Conservation (phyloP, 2,888 invertebrate genomes). For the Catocala nupta region DNA sequence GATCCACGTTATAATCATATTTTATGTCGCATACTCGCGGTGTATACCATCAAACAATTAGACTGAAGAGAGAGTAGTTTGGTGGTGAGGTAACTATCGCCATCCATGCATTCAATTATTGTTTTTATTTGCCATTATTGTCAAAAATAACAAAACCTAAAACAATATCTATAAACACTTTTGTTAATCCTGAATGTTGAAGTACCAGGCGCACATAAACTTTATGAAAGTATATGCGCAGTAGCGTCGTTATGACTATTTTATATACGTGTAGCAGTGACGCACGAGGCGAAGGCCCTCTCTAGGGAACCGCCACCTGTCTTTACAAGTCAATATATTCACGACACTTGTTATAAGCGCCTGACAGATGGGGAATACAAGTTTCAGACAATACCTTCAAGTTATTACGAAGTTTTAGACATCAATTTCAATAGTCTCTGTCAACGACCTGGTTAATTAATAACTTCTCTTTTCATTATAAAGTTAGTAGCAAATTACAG, state of each 20-base stretch:
- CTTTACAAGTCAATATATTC: constrained; percentile 51
- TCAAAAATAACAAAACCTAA: not conserved
- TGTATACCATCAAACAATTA: not conserved
- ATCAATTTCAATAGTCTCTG: constrained; percentile 8
- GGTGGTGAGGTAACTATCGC: too few species aligned
- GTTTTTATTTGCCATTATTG: not conserved
- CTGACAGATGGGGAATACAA: constrained; percentile 33
- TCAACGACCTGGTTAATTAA: too few species aligned
- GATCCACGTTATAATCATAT: constrained; percentile 20
- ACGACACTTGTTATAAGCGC: constrained; percentile 24
- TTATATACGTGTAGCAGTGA: constrained; percentile 42
- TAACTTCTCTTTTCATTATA: too few species aligned
- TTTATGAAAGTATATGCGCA: constrained; percentile 27
- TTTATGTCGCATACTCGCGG: constrained; percentile 4
- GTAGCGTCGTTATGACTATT: constrained; percentile 37
- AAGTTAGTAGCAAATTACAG: too few species aligned
- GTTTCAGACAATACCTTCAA: constrained; percentile 27
- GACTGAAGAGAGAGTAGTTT: too few species aligned
- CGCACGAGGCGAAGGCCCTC: constrained; percentile 49
- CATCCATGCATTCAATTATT: too few species aligned
- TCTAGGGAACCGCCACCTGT: constrained; percentile 67
- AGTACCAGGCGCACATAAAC: constrained; percentile 50
- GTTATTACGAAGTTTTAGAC: constrained; percentile 12
- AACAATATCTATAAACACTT: not conserved
- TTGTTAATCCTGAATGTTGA: not conserved